Evolutionary conservation across 2,113 vertebrate species (phyloP).

Genomic region (Galbula dea): DNA sequence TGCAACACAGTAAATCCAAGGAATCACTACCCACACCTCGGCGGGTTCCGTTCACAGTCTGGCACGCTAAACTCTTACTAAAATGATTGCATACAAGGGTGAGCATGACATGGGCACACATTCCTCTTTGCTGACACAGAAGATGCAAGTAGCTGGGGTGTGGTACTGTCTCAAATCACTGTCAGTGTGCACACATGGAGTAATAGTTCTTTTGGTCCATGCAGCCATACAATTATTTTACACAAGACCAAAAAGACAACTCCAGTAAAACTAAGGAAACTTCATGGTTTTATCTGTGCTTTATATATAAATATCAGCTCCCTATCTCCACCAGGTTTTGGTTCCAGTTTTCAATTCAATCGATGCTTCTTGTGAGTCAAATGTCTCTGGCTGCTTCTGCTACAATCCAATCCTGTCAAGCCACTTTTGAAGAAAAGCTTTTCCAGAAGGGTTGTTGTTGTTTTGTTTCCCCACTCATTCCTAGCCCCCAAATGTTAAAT

Average conservation of each 20-base stretch:
- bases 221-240: neutral
- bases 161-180: too few relatives aligned
- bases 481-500: neutral
- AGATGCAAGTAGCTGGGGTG: neutral
- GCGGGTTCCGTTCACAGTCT: neutral
- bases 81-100: neutral
- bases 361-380: neutral
- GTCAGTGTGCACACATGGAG: rapidly evolving
- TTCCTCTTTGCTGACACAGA: neutral
- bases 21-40: neutral
- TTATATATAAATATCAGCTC: neutral
- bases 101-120: neutral
- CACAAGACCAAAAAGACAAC: neutral
- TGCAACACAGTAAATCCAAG: neutral
- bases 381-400: neutral
- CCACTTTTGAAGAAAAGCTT: neutral
- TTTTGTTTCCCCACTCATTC: neutral
- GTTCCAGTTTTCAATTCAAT: neutral
- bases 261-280: neutral
- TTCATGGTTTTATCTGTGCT: neutral
- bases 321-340: neutral
- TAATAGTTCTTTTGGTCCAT: neutral
- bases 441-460: neutral
- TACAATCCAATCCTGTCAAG: neutral
- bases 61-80: neutral